phyloP scores from a whole-genome alignment of 2,797 vertebrate genomes.

The Tauraco hartlaubi region DNA sequence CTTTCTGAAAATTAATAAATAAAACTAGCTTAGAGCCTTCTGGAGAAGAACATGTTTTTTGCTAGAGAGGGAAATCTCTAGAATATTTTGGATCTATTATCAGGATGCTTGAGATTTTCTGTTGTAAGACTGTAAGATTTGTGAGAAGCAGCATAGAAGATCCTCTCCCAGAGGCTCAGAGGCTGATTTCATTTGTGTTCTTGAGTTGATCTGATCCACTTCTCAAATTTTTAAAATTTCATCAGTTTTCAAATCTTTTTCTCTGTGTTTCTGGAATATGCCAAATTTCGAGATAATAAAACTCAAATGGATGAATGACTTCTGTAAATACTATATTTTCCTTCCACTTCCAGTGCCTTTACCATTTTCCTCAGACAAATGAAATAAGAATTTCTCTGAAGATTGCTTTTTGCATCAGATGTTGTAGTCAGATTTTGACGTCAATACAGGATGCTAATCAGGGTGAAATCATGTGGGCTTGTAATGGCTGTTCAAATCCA shows the following conservation, averaged over 20 bases:
- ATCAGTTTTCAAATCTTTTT: neutral
- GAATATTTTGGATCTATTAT: neutral
- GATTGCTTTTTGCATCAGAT: neutral
- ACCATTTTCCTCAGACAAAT: neutral
- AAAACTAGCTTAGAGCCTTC: neutral
- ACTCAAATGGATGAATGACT: neutral
- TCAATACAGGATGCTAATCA: slow-evolving; percentile 33
- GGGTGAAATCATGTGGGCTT: slow-evolving; percentile 32
- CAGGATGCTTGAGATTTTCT: neutral
- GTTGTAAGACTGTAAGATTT: neutral
- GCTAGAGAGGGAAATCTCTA: neutral
- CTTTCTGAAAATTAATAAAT: neutral
- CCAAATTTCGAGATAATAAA: neutral
- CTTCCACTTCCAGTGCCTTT: neutral
- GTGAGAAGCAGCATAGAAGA: neutral
- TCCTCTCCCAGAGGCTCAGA: neutral
- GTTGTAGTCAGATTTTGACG: neutral
- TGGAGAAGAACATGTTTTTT: neutral
- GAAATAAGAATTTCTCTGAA: neutral
- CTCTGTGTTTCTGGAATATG: neutral
- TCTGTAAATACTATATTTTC: neutral
- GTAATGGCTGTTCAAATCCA: slow-evolving; percentile 37
- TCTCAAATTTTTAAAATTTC: neutral
- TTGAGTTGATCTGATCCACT: neutral
- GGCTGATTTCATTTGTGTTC: neutral